These are phyloP conservation scores for Allacma fusca DNA, from an alignment of 2,888 invertebrate species.

Conservation along the genomic window DNA sequence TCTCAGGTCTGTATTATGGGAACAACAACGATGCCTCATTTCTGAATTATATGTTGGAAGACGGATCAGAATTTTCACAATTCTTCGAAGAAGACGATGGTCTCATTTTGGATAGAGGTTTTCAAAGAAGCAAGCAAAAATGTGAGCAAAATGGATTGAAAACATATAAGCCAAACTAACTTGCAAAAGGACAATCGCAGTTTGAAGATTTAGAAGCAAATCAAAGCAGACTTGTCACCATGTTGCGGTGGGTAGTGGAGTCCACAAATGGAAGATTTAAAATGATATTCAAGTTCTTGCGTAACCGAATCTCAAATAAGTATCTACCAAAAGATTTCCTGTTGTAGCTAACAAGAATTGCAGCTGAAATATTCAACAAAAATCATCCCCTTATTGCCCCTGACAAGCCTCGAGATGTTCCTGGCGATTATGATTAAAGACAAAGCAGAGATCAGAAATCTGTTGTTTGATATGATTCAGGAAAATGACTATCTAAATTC, in stretches of 20 bases:
- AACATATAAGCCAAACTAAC: constrained; percentile 27
- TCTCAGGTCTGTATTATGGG: constrained; percentile 24
- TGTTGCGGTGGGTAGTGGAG: constrained; percentile 46
- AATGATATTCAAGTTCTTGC: constrained; percentile 40
- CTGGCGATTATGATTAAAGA: neutral
- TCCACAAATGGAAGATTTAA: constrained; percentile 45
- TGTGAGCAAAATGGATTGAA: neutral
- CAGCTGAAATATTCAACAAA: neutral
- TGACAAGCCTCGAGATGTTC: neutral
- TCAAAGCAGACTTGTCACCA: neutral
- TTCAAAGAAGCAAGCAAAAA: neutral
- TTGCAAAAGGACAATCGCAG: neutral
- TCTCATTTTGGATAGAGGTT: constrained; percentile 43
- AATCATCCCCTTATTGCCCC: neutral
- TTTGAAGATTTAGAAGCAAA: neutral
- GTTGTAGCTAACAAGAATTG: neutral
- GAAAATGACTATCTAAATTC: too few relatives aligned
- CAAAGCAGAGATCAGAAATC: neutral
- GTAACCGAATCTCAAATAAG: constrained; percentile 6
- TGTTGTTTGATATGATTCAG: neutral
- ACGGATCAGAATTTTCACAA: neutral
- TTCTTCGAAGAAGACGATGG: neutral
- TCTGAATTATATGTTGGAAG: constrained; percentile 31
- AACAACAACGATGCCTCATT: constrained; percentile 46
- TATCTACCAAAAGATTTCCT: neutral